Evolutionary conservation across 2,797 vertebrate species (phyloP), one percentile per base, ranked within the genome.

Genomic region (Pangasius mekongensis): DNA sequence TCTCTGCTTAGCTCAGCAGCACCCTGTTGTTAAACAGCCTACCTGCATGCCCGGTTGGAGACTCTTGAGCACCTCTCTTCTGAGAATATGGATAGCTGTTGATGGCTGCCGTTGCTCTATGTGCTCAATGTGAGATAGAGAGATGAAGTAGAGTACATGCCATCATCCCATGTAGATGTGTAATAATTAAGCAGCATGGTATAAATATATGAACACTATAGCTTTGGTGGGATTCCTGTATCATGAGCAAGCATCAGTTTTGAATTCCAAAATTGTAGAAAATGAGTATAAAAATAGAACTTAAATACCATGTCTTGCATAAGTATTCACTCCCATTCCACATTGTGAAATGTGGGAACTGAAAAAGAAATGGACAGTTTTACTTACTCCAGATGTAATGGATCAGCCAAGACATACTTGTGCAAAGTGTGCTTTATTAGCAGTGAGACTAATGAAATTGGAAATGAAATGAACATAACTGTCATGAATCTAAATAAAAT

Each of bases 21-120:
- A 76, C 22, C 49, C 84, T 30, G 39, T 81, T 24, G 87, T 87
- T 83, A 82, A 16, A 18, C 27, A 74, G 83, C 30, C 64, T 87
- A 78, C 82, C 64, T 56, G 52, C 73, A 54, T 43, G 71, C 77
- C 77, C 39, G 66, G 39, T 30, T 73, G 67, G 85, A 24, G 66
- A 74, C 73, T 62, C 83, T 90, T 88, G 33, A 82, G 67, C 20
- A 54, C 13, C 56, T 86, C 39, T 18, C 47, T 80, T 78, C 62
- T 64, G 16, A 73, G 54, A 87, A 66, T 49, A 39, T 33, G 39
- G 43, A 89, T 89, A 1, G 3, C 69, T 20, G 27, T 67, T 84
- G 86, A 64, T 81, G 76, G 64, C 18, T 11, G 66, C 24, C 9
- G 7, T 27, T 39, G 67, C 76, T 86, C 58, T 6, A 49, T 47